Base-by-base conservation (phyloP, 2,888 invertebrate genomes). In the Noctua janthina region DNA sequence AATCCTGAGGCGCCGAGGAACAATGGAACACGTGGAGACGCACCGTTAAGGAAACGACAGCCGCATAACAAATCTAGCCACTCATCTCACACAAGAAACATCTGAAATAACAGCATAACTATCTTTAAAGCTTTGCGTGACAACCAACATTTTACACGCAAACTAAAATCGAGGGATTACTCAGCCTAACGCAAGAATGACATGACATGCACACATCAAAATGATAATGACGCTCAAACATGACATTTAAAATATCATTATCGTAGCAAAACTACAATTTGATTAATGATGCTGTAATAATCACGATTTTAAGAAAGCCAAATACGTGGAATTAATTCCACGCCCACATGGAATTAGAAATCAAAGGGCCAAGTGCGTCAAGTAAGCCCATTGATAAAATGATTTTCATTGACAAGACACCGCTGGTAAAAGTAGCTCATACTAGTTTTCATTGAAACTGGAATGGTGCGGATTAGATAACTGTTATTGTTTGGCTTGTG, bases 21-120 rank as follows among this genome's bases (percentile, higher is more conserved):
- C 94, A 95, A 95, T 94, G 89, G 93, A 85, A 91, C 92, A 93
- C 92, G 92, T 93, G 93, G 90, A 87, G 87, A 90, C 84, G 87
- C 92, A 92, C 92, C 88, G 91, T 90, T 89, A 92, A 91, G 86
- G 88, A 87, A 91, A 94, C 91, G 87, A 87, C 89, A 93, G 92
- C 93, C 91, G 94, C 89, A 86, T 85, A 83, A 83, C 76, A 78
- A 86, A 86, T 79, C 70, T n/a, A 86, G 79, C 79, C 83, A 83
- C 84, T 88, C 39, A 84, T 81, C 86, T 82, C 56, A 64, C 46
- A 49, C 39, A 81, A 75, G 73, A 81, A 83, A 73, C 86, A 87
- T 92, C 91, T 94, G 91, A 93, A 94, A 94, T 91, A 95, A 94
- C 93, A 94, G 92, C 92, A 93, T 89, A 91, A 91, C 90, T 92